These are phyloP conservation scores for Tuberolachnus salignus DNA, from an alignment of 2,888 invertebrate genomes.

Conservation along the genomic window DNA sequence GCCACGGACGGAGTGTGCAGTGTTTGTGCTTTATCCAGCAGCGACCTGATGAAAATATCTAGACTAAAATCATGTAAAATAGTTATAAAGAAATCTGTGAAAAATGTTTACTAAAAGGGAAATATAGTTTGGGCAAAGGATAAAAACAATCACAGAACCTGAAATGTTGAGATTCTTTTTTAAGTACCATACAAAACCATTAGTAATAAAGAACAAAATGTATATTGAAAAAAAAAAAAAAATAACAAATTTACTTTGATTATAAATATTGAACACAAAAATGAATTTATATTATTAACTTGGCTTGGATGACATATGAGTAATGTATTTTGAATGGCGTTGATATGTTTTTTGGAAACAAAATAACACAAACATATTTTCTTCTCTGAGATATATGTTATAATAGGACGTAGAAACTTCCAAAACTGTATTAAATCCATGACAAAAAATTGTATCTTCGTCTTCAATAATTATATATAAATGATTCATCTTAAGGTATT, in stretches of 20 bases:
- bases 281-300: neutral
- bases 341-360: slow-evolving; percentile 24
- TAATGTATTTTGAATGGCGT: neutral
- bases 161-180: slow-evolving; percentile 42
- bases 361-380: neutral
- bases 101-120: slow-evolving; percentile 37
- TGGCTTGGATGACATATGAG: neutral
- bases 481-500: neutral
- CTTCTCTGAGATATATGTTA: neutral
- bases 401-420: slow-evolving; percentile 25
- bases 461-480: slow-evolving; percentile 9
- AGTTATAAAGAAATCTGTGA: slow-evolving; percentile 50
- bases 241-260: neutral
- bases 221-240: slow-evolving; percentile 1
- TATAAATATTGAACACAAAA: neutral
- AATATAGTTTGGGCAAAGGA: slow-evolving; percentile 13
- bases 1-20: slow-evolving; percentile 45
- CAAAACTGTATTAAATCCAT: neutral
- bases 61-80: slow-evolving; percentile 55
- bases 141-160: slow-evolving; percentile 49
- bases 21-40: slow-evolving; percentile 53
- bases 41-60: slow-evolving; percentile 52
- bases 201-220: slow-evolving; percentile 7
- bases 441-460: slow-evolving; percentile 5
- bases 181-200: slow-evolving; percentile 15